Evolutionary conservation across 2,888 invertebrate species (phyloP), one percentile per base, ranked within the genome.

Genomic region (Pristionchus exspectatus): DNA sequence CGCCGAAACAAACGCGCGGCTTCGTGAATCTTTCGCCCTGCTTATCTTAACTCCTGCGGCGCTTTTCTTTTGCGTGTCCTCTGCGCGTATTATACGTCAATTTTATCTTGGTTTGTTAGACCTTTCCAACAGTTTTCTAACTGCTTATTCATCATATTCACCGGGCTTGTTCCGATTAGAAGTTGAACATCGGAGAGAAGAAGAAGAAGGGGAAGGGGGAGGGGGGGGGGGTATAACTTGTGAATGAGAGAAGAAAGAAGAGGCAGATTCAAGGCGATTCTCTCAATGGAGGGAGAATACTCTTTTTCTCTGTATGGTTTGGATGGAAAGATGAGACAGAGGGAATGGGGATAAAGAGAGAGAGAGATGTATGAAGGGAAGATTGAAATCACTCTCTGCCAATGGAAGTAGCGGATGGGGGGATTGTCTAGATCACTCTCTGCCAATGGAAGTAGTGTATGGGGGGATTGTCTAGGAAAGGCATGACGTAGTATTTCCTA

Each of bases 191-290:
- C 56, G 56, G 69, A 69, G 24, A 30, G 69, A 69, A n/a, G 27
- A 38, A 38, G 5, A 38, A 38, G 69, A 14, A 24, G 69, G 24
- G 77, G 24, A 77, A 33, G 66, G 66, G 66, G 72, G 72, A 30
- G n/a, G n/a, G 72, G 72, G 33, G 72, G 24, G 77, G 44, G 24
- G 38, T 33, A 24, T 44, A 77, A 44, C 16, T 44, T 77, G 77
- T 77, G 77, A 77, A 50, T 30, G 30, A 74, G n/a, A 21, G 69
- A 69, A 69, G 77, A 50, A 24, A 38, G 77, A 44, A 44, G 77
- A 50, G 77, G 50, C 33, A 44, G 24, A 77, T 44, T 38, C 44
- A 50, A 77, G 77, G 77, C 77, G 77, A 77, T 77, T 77, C 50
- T 50, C 9, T 77, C 44, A 77, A 77, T 77, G 44, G 44, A 77